Conservation (phyloP, 2,113 vertebrate genomes). For the Cettia cetti region DNA sequence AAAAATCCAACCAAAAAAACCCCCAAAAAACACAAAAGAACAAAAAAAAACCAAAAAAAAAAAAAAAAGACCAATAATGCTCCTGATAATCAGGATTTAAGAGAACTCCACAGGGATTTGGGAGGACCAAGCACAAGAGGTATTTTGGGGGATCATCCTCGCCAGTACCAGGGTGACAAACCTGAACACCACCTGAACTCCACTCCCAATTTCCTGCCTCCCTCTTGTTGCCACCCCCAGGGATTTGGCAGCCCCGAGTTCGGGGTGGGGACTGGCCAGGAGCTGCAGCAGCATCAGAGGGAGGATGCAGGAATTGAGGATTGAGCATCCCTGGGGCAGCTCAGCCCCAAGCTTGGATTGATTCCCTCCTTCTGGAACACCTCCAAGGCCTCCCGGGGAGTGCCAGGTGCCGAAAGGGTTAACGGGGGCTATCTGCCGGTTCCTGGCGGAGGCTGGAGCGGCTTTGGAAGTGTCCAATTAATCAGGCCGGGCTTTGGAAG, state of each 20-base stretch:
- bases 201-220: background rate
- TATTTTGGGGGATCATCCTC: background rate
- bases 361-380: background rate
- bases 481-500: background rate
- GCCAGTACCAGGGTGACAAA: background rate
- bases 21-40: too few species aligned
- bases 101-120: background rate
- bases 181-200: background rate
- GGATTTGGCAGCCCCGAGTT: background rate
- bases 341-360: accelerated
- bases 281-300: background rate
- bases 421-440: background rate
- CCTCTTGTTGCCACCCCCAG: background rate
- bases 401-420: background rate
- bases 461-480: background rate
- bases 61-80: accelerated
- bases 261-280: accelerated
- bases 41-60: background rate
- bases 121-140: background rate
- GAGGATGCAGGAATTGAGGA: background rate
- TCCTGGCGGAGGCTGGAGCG: background rate
- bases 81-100: background rate
- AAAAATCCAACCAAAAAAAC: background rate
- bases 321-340: accelerated
- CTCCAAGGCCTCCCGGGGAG: background rate